phyloP scores from a whole-genome alignment of 2,797 vertebrate genomes.

The Jordanella pulchra region DNA sequence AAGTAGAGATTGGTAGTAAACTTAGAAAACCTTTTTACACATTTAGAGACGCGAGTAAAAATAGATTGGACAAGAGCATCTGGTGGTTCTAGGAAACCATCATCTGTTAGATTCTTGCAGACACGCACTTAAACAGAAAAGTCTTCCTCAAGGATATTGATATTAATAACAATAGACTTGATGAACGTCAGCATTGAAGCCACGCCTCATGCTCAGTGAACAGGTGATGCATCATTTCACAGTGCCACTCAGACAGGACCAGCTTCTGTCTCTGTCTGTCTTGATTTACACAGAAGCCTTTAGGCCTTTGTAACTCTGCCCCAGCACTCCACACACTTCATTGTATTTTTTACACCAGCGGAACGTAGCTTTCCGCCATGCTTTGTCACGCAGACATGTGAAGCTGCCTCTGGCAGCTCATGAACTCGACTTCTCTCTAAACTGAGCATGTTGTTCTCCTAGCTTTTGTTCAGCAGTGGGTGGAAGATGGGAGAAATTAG shows the following conservation, averaged over 20 bases:
- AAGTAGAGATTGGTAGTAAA: constrained; percentile 14
- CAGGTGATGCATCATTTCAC: constrained; percentile 3
- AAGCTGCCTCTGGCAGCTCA: constrained; percentile 16
- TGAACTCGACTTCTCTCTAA: constrained; percentile 19
- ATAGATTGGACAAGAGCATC: constrained; percentile 34
- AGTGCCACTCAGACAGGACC: constrained; percentile 17
- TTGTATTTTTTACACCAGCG: constrained; percentile 4
- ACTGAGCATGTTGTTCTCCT: not conserved
- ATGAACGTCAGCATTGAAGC: constrained; percentile 7
- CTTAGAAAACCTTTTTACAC: constrained; percentile 14
- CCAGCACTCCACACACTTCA: not conserved
- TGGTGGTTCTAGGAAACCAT: constrained; percentile 46
- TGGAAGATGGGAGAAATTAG: not conserved
- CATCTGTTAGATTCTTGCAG: constrained; percentile 9
- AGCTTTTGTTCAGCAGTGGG: not conserved
- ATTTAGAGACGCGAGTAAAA: constrained; percentile 38
- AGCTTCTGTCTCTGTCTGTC: constrained; percentile 3
- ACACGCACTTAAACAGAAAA: not conserved
- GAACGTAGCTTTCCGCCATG: not conserved
- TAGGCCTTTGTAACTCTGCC: constrained; percentile 14
- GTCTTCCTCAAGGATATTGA: constrained; percentile 32
- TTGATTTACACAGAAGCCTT: constrained; percentile 9
- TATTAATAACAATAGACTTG: constrained; percentile 31
- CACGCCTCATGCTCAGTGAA: constrained; percentile 7
- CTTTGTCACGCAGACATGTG: not conserved